Conservation (phyloP, 1,140 invertebrate species). For the Magallana ariakensis region DNA sequence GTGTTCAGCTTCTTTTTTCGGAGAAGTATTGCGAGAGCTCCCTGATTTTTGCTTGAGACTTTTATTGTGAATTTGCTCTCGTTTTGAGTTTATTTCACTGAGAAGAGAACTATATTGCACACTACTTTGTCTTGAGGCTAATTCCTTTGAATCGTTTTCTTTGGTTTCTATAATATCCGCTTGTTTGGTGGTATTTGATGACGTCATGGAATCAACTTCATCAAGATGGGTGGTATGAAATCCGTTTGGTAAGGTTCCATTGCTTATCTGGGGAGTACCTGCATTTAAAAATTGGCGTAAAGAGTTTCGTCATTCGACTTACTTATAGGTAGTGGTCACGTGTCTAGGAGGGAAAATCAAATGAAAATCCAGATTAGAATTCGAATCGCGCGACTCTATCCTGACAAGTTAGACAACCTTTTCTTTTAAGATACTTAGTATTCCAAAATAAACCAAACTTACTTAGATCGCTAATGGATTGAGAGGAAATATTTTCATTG, state of each 20-base stretch:
- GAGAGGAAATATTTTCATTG: constrained; percentile 28
- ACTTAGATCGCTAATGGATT: constrained; percentile 6
- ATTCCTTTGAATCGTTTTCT: constrained; percentile 20
- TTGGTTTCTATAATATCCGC: not conserved
- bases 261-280: constrained; percentile 43
- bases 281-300: no score
- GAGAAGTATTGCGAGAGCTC: not conserved
- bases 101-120: constrained; percentile 39
- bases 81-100: constrained; percentile 35
- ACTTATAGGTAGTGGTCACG: no score
- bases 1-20: constrained; percentile 4
- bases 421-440: no score
- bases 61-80: constrained; percentile 11
- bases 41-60: constrained; percentile 35
- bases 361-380: no score
- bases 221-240: not conserved
- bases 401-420: no score
- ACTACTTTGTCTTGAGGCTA: constrained; percentile 33
- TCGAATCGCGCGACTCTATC: no score
- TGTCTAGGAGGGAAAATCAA: no score
- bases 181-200: constrained; percentile 26
- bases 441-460: not conserved
- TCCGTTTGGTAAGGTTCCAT: constrained; percentile 44
- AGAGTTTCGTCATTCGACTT: no score
- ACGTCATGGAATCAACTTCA: not conserved